These are phyloP conservation scores for Scatophagus argus DNA, from an alignment of 2,113 vertebrate genomes.

Conservation along the genomic window DNA sequence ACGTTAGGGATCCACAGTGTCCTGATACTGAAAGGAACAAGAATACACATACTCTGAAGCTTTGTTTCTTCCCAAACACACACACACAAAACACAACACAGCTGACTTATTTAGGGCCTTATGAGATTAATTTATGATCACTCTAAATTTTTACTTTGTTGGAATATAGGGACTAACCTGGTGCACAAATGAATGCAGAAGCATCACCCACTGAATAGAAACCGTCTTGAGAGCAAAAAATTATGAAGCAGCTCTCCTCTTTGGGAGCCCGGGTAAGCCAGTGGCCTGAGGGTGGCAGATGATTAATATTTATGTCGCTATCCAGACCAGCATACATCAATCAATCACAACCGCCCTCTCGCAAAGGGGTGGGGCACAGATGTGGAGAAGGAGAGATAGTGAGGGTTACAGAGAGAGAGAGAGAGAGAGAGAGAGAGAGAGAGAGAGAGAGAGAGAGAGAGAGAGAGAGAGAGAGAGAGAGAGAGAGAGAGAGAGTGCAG, in stretches of 20 bases:
- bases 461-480: constrained; percentile 42
- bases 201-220: constrained; percentile 44
- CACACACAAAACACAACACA: constrained; percentile 38
- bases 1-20: constrained; percentile 28
- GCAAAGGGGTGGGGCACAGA: constrained; percentile 72
- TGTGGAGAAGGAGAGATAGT: constrained; percentile 59
- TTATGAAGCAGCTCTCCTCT: constrained; percentile 52
- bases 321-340: constrained; percentile 76
- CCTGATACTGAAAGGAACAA: background rate
- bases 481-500: constrained; percentile 23
- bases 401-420: constrained; percentile 10
- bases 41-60: constrained; percentile 20
- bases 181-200: background rate
- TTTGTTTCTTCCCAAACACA: constrained; percentile 14
- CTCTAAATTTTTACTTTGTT: constrained; percentile 53
- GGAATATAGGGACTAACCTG: constrained; percentile 32
- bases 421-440: constrained; percentile 33
- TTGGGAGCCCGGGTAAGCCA: constrained; percentile 58
- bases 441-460: constrained; percentile 37
- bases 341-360: constrained; percentile 79
- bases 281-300: constrained; percentile 69
- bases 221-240: constrained; percentile 34
- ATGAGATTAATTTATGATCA: constrained; percentile 56
- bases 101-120: constrained; percentile 15
- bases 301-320: constrained; percentile 84